Percentiles rank a stretch among this genome's conserved stretches.
Conservation (phyloP, 2,888 invertebrate genomes). For the Cistogaster globosa region DNA sequence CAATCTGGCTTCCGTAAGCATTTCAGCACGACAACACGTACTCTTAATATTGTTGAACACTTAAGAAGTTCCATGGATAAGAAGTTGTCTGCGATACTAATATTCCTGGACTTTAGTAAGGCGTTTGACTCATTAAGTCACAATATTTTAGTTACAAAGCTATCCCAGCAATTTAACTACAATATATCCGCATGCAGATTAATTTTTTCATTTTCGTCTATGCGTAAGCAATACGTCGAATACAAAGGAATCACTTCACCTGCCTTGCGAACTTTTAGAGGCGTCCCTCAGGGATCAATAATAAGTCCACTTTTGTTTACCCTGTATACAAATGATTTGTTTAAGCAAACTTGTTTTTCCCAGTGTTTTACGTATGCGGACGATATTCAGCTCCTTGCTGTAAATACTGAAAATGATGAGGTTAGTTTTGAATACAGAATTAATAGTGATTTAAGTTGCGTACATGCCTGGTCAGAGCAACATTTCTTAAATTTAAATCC, state of each 20-base stretch:
- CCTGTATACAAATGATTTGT: neutral
- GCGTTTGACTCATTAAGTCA: neutral
- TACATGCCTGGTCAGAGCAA: neutral
- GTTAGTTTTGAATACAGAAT: too few relatives aligned
- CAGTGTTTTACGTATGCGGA: conserved; percentile 4
- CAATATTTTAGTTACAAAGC: neutral
- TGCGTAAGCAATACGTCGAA: too few relatives aligned
- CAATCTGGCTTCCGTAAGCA: too few relatives aligned
- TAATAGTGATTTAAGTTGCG: too few relatives aligned
- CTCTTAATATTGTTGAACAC: too few relatives aligned
- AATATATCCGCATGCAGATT: too few relatives aligned
- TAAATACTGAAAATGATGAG: neutral
- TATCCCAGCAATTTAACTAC: too few relatives aligned
- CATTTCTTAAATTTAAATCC: neutral
- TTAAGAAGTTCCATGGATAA: neutral
- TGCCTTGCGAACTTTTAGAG: neutral
- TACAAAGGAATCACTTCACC: too few relatives aligned
- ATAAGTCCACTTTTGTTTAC: neutral
- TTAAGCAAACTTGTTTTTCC: neutral
- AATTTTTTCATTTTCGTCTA: too few relatives aligned
- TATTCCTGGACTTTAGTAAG: conserved; percentile 1
- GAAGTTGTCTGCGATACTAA: neutral
- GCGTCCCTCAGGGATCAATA: neutral
- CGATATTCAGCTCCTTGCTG: conserved; percentile 1
- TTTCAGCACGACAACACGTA: too few relatives aligned